phyloP scores from a whole-genome alignment of 2,113 vertebrate genomes.

The Pseudorectes ferrugineus region DNA sequence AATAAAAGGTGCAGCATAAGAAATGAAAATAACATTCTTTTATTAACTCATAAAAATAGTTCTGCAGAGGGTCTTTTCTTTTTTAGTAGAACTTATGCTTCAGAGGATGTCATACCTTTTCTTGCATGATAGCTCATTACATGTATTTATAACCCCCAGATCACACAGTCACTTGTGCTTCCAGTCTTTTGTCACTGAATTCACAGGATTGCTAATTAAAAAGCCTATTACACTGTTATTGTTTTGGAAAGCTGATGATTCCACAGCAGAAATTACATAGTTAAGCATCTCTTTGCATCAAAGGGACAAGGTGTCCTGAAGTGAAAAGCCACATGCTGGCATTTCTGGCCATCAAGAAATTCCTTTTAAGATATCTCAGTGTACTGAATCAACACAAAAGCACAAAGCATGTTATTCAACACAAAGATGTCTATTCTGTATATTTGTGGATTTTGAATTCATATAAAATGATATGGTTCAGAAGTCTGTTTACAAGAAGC shows the following conservation, averaged over 20 bases:
- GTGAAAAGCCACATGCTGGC: not conserved
- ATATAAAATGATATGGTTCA: not conserved
- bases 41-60: not conserved
- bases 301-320: not conserved
- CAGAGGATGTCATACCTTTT: not conserved
- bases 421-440: not conserved
- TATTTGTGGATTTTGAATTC: not conserved
- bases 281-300: not conserved
- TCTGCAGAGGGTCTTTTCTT: not conserved
- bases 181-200: not conserved
- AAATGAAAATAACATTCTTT: not conserved
- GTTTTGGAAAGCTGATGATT: not conserved
- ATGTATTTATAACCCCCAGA: not conserved
- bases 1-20: not conserved
- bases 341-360: not conserved
- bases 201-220: not conserved
- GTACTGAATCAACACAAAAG: not conserved
- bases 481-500: not conserved
- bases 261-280: not conserved
- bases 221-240: not conserved
- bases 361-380: not conserved
- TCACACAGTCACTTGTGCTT: not conserved
- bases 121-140: not conserved
- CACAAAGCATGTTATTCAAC: not conserved
- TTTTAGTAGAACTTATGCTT: not conserved